Conservation (phyloP, 1,140 invertebrate species). For the Apis laboriosa region DNA sequence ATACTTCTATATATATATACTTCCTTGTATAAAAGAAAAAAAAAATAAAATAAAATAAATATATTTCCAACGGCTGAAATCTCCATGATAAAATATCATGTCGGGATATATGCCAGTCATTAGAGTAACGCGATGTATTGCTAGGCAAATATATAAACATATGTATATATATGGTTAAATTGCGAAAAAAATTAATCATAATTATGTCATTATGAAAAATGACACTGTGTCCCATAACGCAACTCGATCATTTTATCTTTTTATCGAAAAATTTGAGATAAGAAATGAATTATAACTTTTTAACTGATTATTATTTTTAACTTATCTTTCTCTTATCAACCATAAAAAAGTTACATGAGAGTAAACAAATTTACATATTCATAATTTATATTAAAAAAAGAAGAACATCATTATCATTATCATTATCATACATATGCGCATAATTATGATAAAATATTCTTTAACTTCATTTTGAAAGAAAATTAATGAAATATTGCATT, state of each 20-base stretch:
- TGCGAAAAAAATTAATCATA: too few species aligned
- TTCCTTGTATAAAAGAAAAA: not conserved
- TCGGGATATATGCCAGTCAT: not conserved
- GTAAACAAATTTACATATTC: not conserved
- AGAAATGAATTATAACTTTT: not conserved
- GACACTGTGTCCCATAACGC: not conserved
- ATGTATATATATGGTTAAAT: too few species aligned
- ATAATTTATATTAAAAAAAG: not conserved
- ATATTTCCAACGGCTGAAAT: not conserved
- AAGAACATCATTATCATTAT: too few species aligned
- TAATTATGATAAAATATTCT: too few species aligned
- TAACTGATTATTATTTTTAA: too few species aligned
- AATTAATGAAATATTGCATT: too few species aligned
- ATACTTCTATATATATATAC: too few species aligned
- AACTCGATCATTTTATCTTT: slow-evolving; percentile 24
- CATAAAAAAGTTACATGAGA: not conserved
- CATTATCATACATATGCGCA: too few species aligned
- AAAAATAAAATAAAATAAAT: not conserved
- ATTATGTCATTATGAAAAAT: too few species aligned
- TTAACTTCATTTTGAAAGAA: too few species aligned
- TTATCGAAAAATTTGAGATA: not conserved
- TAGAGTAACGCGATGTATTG: not conserved
- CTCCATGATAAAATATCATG: not conserved
- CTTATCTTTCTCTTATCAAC: too few species aligned
- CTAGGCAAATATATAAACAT: not conserved